A percentile compares a stretch with the other conserved stretches of the same genome.
phyloP scores from a whole-genome alignment of 2,113 vertebrate species.

The Columbina picui region DNA sequence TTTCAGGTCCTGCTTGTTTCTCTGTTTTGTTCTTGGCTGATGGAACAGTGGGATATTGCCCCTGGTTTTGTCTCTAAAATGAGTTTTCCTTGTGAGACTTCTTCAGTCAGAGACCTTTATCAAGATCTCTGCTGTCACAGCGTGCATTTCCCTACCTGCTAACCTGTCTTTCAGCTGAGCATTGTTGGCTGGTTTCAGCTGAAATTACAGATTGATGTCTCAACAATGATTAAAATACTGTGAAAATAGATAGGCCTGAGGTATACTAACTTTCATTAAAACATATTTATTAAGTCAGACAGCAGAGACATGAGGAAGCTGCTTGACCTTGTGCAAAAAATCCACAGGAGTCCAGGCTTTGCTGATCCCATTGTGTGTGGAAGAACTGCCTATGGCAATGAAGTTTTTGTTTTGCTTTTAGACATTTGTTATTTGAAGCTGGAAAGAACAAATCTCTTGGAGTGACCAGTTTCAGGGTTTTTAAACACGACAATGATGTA shows the following conservation, averaged over 20 bases:
- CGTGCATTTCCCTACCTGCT: neutral
- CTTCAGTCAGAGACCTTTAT: too few species aligned
- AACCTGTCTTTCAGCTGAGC: neutral
- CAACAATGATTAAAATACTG: neutral
- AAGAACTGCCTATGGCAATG: neutral
- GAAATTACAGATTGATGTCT: neutral
- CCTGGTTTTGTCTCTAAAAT: neutral
- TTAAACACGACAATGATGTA: rapidly evolving
- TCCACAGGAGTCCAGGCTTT: neutral
- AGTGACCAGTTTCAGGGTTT: neutral
- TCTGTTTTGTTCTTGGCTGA: neutral
- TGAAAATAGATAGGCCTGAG: neutral
- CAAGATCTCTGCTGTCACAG: neutral
- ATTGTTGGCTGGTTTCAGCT: neutral
- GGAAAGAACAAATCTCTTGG: neutral
- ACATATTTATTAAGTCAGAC: neutral
- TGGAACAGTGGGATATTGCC: neutral
- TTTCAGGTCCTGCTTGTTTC: neutral
- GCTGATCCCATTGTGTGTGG: neutral
- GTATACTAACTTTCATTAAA: neutral
- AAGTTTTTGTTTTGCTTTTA: neutral
- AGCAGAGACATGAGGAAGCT: neutral
- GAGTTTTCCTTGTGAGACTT: neutral
- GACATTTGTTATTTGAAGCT: neutral
- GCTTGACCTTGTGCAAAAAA: neutral